These are phyloP conservation scores for Podarcis muralis DNA, from an alignment of 2,113 vertebrate genomes.

Conservation along the genomic window DNA sequence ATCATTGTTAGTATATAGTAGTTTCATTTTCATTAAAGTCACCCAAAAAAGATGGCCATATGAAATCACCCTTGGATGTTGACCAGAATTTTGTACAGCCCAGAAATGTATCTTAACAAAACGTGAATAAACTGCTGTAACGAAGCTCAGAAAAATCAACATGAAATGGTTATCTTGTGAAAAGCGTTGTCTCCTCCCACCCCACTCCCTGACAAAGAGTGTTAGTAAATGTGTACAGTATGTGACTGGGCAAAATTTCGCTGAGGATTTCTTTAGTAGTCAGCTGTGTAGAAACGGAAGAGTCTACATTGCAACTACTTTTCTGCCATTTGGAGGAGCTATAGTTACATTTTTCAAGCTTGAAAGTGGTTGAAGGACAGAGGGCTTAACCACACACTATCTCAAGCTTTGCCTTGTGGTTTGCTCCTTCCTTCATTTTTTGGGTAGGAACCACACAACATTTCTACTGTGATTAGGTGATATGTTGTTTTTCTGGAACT, in stretches of 20 bases:
- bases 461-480: too few relatives aligned
- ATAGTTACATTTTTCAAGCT: not conserved
- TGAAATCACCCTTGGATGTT: not conserved
- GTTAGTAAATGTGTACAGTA: not conserved
- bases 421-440: too few relatives aligned
- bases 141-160: not conserved
- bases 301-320: not conserved
- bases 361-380: not conserved
- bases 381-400: not conserved
- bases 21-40: not conserved
- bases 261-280: not conserved
- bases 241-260: not conserved
- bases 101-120: not conserved
- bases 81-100: not conserved
- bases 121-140: not conserved
- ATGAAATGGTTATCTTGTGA: too few relatives aligned
- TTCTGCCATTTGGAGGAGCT: not conserved
- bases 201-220: not conserved
- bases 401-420: too few relatives aligned
- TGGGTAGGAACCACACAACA: too few relatives aligned
- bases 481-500: too few relatives aligned
- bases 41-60: not conserved
- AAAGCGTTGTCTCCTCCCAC: not conserved
- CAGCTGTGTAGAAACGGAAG: not conserved
- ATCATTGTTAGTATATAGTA: not conserved